Conservation (phyloP, 2,888 invertebrate genomes). For the Halictus ligatus region DNA sequence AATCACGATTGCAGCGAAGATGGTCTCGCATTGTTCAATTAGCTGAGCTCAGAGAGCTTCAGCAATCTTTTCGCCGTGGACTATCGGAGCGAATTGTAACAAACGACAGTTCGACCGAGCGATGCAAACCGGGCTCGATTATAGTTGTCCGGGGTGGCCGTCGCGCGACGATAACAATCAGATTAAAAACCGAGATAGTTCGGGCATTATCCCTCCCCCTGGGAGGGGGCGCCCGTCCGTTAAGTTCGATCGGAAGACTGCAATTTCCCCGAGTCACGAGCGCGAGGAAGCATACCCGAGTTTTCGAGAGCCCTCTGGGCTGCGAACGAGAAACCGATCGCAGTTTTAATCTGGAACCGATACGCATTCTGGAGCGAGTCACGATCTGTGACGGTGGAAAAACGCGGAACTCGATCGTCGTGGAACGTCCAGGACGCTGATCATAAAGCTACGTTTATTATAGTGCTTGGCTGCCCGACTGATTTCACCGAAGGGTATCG, state of each 20-base stretch:
- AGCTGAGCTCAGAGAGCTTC: neutral
- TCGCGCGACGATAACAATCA: neutral
- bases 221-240: neutral
- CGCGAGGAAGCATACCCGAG: neutral
- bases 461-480: constrained; percentile 32
- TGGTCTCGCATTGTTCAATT: neutral
- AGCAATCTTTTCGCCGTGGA: neutral
- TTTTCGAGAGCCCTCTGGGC: neutral
- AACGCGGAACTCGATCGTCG: constrained; percentile 10
- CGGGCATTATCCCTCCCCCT: neutral
- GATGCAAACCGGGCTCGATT: neutral
- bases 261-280: constrained; percentile 3
- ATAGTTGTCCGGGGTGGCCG: neutral
- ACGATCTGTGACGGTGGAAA: constrained; percentile 24
- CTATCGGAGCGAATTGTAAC: neutral
- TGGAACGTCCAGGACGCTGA: constrained; percentile 28
- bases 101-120: neutral
- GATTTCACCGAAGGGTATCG: constrained; percentile 37
- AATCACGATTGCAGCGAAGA: neutral
- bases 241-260: neutral
- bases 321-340: constrained; percentile 12
- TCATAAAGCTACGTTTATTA: constrained; percentile 60
- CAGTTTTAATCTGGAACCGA: constrained; percentile 35
- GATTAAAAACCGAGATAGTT: constrained; percentile 3
- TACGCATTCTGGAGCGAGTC: constrained; percentile 32